Base-by-base conservation (phyloP, 2,888 invertebrate species). In the Danaus chrysippus region DNA sequence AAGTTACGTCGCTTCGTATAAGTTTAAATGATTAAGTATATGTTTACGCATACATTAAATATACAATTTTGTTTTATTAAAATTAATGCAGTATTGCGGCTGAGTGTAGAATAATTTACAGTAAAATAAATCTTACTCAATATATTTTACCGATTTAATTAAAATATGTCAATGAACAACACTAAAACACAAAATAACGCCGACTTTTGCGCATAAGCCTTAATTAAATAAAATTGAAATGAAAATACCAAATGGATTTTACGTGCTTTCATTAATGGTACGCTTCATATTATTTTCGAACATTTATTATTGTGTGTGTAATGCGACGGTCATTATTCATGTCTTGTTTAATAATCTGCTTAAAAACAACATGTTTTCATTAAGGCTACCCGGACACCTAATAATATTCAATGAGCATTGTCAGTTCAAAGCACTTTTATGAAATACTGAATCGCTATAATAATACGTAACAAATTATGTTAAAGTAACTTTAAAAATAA, bases 141-240 rank as follows among this genome's bases (percentile, higher is more conserved):
- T 67, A 64, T 65, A 65, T 64, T 62, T 58, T 60, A 57, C 55
- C 42, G 54, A 65, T 64, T 65, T 68, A 64, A 68, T 70, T 68
- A 61, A 67, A 67, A 68, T 66, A 69, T 70, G 64, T 70, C 71
- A 65, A 73, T 74, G 70, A 74, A 78, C 77, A 76, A 75, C 71
- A 72, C 73, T 71, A 73, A 75, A 77, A 77, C 73, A 75, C 72
- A 75, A 75, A 73, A 76, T 77, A 75, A 76, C 75, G 72, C 72
- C 67, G 66, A 77, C 77, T 78, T 73, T 76, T 77, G 76, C 82
- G 77, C 81, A 82, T 83, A 83, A 84, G 83, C 87, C 82, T 87
- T 91, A 90, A 91, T 90, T 89, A 90, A 90, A 91, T 91, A 89
- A 90, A 89, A 90, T 89, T 87, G 86, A 88, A 89, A 89, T 87